phyloP scores from a whole-genome alignment of 2,113 vertebrate species.

The Vireo altiloquus region DNA sequence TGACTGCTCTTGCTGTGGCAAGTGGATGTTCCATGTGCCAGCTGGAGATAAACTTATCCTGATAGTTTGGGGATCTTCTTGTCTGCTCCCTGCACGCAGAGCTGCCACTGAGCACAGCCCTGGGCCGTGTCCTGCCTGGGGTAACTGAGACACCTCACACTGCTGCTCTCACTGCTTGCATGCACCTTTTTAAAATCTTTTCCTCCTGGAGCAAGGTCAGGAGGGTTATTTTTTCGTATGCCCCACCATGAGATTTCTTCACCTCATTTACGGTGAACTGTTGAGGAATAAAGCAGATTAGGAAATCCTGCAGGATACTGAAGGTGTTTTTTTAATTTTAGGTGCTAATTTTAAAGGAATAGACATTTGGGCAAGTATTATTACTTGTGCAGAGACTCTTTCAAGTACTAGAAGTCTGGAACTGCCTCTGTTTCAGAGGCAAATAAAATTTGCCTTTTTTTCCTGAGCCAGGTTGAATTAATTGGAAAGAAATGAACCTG shows the following conservation, averaged over 20 bases:
- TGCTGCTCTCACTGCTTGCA: not conserved
- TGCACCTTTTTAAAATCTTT: not conserved
- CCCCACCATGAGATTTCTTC: not conserved
- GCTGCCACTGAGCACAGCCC: not conserved
- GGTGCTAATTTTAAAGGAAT: not conserved
- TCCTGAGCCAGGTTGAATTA: not conserved
- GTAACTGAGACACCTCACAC: not conserved
- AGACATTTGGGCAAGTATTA: not conserved
- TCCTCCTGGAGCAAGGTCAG: not conserved
- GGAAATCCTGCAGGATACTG: not conserved
- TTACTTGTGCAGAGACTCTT: not conserved
- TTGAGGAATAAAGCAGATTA: not conserved
- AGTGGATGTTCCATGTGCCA: not conserved
- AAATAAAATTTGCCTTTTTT: not conserved
- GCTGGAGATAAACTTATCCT: not conserved
- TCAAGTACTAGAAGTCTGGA: not conserved
- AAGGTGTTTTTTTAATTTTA: not conserved
- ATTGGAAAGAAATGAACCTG: not conserved
- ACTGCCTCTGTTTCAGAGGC: not conserved
- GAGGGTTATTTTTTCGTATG: not conserved
- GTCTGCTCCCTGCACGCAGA: accelerated
- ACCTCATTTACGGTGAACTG: not conserved
- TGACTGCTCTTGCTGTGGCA: not conserved
- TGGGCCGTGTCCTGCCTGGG: not conserved
- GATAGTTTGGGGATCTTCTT: not conserved